A percentile compares a stretch with the other conserved stretches of the same genome.
Evolutionary conservation across 2,113 vertebrate genomes (phyloP).

Genomic region (Loxodonta africana): DNA sequence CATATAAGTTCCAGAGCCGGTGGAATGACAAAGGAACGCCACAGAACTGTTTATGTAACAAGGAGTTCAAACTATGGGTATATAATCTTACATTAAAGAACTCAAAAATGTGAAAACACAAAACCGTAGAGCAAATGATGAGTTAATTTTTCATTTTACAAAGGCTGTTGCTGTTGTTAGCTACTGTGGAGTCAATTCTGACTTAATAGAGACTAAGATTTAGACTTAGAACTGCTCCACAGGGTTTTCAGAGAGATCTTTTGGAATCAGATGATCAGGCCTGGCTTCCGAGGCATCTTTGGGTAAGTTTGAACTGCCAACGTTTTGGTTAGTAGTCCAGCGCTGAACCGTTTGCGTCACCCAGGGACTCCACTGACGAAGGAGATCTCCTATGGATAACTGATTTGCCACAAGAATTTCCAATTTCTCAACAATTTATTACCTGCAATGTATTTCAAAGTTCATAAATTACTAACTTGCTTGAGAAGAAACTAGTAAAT

Average conservation of each 20-base stretch:
- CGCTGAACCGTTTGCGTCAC: not conserved
- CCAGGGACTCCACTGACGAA: not conserved
- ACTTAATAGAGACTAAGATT: too few relatives aligned
- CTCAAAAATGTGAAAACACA: not conserved
- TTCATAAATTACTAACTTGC: not conserved
- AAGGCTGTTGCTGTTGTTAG: not conserved
- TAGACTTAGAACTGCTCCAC: not conserved
- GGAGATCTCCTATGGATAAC: not conserved
- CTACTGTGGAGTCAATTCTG: not conserved
- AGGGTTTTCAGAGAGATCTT: not conserved
- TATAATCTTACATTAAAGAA: not conserved
- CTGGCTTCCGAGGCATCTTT: not conserved
- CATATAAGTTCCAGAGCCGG: not conserved
- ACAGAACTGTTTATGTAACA: not conserved
- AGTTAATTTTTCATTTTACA: not conserved
- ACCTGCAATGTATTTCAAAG: not conserved
- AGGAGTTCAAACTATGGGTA: not conserved
- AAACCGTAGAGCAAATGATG: not conserved
- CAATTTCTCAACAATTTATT: not conserved
- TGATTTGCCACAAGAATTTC: not conserved
- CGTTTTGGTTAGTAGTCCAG: not conserved
- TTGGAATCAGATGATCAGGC: not conserved
- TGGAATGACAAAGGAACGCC: not conserved
- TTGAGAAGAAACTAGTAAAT: not conserved
- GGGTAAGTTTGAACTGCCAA: not conserved